Percentiles rank a stretch among this genome's conserved stretches.
phyloP scores from a whole-genome alignment of 2,888 invertebrate species.

The Apamea anceps region DNA sequence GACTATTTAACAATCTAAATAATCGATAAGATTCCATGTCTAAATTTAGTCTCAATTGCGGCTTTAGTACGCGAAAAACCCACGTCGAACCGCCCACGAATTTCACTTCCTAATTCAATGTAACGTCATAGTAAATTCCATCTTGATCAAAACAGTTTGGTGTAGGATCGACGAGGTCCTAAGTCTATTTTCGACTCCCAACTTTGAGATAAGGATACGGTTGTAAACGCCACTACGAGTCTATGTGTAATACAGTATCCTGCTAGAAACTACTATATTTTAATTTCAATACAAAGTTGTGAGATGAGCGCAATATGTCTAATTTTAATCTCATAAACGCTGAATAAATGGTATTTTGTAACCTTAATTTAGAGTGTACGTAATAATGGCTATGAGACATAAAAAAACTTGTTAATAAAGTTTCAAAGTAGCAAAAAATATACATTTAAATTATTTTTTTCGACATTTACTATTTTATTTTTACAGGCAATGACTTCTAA shows the following conservation, averaged over 20 bases:
- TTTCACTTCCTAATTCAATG: constrained; percentile 33
- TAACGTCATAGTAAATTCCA: constrained; percentile 37
- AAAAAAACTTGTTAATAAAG: neutral
- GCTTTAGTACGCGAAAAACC: constrained; percentile 45
- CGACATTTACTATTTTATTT: neutral
- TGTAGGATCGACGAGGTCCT: neutral
- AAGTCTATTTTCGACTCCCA: neutral
- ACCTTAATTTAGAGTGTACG: neutral
- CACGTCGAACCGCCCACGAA: constrained; percentile 16
- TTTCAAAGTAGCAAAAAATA: too few relatives aligned
- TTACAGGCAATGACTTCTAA: neutral
- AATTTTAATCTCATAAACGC: neutral
- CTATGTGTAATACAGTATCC: neutral
- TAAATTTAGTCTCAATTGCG: constrained; percentile 23
- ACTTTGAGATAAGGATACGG: neutral
- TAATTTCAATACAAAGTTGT: neutral
- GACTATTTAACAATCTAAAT: neutral
- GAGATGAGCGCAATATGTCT: neutral
- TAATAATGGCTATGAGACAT: neutral
- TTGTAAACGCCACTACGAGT: neutral
- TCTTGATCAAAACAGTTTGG: neutral
- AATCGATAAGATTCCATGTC: neutral
- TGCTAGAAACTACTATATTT: neutral
- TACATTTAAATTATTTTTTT: neutral
- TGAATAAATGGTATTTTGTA: neutral